Evolutionary conservation across 2,888 invertebrate species (phyloP).

Genomic region (Amphipoea lucens): DNA sequence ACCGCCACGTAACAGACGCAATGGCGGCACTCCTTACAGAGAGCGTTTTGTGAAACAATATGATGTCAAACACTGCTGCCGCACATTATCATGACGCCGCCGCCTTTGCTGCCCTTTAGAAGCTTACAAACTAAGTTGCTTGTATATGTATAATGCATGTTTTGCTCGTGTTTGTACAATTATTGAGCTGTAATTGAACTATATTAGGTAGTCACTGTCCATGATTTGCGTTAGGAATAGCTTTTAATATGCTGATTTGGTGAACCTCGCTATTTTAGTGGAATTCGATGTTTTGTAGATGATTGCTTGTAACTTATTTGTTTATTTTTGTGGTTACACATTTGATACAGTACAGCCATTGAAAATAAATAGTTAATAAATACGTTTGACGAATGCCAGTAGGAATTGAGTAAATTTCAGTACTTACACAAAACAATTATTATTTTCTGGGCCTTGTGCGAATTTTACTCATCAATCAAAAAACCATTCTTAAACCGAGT

Average conservation of each 20-base stretch:
- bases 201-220: slow-evolving; percentile 19
- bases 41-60: background rate
- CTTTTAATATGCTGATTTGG: slow-evolving; percentile 59
- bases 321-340: background rate
- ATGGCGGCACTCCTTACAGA: background rate
- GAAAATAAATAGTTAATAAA: background rate
- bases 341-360: background rate
- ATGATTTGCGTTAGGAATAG: slow-evolving; percentile 47
- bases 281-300: slow-evolving; percentile 27
- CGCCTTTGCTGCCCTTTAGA: background rate
- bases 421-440: background rate
- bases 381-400: background rate
- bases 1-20: background rate
- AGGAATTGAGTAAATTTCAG: background rate
- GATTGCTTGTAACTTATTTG: background rate
- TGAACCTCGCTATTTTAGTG: slow-evolving; percentile 12
- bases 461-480: background rate
- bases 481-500: background rate
- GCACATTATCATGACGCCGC: background rate
- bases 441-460: background rate
- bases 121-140: background rate
- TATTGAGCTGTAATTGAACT: slow-evolving; percentile 42
- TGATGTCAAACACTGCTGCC: background rate
- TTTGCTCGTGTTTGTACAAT: slow-evolving; percentile 19
- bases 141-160: background rate